Evolutionary conservation across 92 coral and sea anemone species (phyloP), one percentile per base, ranked within the genome.

Genomic region (Umimayanthus chanpuru): DNA sequence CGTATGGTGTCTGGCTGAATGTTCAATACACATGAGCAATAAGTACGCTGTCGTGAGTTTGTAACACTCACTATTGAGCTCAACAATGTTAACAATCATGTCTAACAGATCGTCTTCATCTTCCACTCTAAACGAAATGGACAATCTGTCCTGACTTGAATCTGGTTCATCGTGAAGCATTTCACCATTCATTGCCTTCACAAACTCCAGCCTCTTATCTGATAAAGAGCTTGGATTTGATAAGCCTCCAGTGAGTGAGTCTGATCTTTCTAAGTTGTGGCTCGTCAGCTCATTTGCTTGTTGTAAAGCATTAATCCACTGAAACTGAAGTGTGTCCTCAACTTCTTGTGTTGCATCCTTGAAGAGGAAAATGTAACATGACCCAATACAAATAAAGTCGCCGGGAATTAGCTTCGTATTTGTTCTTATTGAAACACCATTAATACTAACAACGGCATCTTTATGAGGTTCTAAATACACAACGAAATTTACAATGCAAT

Each of bases 311-410:
- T 89, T 90, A 81, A 97, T 88, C 99, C 99, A 97, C 49, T 93
- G 80, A 70, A 97, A 89, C 39, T 91, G 79, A 76, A 94, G 88
- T 74, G 94, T 89, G 47, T 89, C 90, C 86, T 97, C 98, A 6
- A 92, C 92, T 20, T 90, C 94, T 66, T 94, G 97, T 6, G 95
- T 90, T 1, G 99, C 97, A 92, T 97, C 99, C 88, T 97, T 97
- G 86, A 94, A 97, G 88, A 97, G 82, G 81, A 94, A 97, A 26
- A 94, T 85, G 56, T 97, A 97, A 80, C 95, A 95, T 38, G 85
- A 73, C 26, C 99, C 99, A 88, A 97, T 88, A 66, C 94, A 91
- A 32, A 97, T 78, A 47, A 97, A 82, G 86, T 97, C 99, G 70
- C 99, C 99, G 9, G 99, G 96, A 73, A 53, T 71, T 1, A 97